These are phyloP conservation scores for Cinclus cinclus DNA, from an alignment of 2,113 vertebrate species.

Conservation along the genomic window DNA sequence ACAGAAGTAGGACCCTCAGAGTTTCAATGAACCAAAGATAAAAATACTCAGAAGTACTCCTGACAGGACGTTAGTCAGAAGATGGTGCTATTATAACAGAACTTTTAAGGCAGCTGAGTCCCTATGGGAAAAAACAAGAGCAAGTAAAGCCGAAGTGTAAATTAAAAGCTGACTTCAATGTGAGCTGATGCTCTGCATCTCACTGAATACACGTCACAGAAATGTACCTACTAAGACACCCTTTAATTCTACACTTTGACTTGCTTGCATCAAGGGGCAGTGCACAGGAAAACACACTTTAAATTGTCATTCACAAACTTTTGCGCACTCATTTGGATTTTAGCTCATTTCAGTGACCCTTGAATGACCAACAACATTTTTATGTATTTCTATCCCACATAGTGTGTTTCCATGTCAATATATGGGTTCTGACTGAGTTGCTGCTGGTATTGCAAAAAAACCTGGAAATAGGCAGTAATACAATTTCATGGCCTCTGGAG, in stretches of 20 bases:
- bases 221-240: background rate
- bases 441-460: background rate
- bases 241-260: background rate
- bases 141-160: background rate
- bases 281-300: background rate
- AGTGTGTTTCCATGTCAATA: background rate
- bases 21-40: background rate
- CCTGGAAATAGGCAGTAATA: background rate
- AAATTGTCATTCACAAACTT: background rate
- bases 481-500: background rate
- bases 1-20: background rate
- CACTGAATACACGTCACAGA: background rate
- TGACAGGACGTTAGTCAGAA: background rate
- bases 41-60: background rate
- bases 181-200: background rate
- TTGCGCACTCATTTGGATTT: background rate
- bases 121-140: background rate
- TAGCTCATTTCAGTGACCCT: background rate
- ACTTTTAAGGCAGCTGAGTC: background rate
- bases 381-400: background rate
- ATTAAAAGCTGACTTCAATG: background rate
- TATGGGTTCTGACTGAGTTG: background rate
- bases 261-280: background rate
- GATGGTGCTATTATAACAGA: slow-evolving; percentile 44
- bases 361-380: background rate